Evolutionary conservation across 2,888 invertebrate genomes (phyloP).

Genomic region (Lasioglossum marginatum): DNA sequence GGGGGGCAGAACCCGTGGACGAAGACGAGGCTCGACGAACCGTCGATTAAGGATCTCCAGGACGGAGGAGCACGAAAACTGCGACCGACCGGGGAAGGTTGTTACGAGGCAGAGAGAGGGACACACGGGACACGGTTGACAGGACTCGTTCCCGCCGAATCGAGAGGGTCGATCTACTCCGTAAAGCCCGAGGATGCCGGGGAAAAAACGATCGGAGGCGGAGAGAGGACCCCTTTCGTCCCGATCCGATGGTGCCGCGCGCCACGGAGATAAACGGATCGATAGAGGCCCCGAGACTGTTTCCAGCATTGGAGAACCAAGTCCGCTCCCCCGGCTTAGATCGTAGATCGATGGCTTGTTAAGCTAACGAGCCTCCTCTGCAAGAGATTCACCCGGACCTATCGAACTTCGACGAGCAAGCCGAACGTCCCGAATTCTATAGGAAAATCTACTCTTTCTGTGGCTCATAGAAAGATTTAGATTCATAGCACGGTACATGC

Average conservation of each 20-base stretch:
- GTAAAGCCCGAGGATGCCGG: constrained; percentile 49
- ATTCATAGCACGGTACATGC: background rate
- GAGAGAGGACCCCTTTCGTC: constrained; percentile 18
- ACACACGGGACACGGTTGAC: constrained; percentile 51
- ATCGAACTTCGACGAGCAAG: background rate
- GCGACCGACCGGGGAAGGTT: constrained; percentile 61
- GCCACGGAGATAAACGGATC: constrained; percentile 58
- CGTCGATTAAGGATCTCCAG: constrained; percentile 69
- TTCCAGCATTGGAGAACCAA: constrained; percentile 38
- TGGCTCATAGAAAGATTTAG: background rate
- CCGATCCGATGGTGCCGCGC: constrained; percentile 27
- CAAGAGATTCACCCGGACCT: constrained; percentile 4
- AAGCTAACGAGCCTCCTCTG: constrained; percentile 40
- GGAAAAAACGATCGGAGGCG: constrained; percentile 54
- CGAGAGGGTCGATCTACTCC: constrained; percentile 68
- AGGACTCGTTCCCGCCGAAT: constrained; percentile 69
- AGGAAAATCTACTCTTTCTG: background rate
- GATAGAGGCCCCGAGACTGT: constrained; percentile 58
- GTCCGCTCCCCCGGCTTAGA: constrained; percentile 22
- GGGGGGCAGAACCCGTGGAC: background rate
- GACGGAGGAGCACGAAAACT: constrained; percentile 59
- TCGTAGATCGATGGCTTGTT: constrained; percentile 52
- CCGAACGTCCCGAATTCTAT: background rate
- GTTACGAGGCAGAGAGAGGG: constrained; percentile 62
- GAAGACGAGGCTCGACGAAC: constrained; percentile 60